Evolutionary conservation across 2,888 invertebrate genomes (phyloP), one percentile per base, ranked within the genome.

Genomic region (Oscheius sp.): DNA sequence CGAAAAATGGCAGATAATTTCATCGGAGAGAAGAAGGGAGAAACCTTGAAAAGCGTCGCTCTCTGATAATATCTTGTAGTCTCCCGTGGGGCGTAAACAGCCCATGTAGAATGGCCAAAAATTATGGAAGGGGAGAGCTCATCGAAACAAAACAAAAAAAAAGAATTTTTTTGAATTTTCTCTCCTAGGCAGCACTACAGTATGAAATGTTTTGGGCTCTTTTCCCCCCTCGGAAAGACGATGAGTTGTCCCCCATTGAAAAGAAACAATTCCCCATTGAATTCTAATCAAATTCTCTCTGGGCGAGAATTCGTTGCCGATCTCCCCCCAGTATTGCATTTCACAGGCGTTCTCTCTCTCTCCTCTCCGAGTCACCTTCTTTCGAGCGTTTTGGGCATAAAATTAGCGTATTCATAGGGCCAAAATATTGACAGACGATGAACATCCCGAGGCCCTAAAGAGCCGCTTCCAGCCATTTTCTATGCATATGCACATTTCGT

Each of bases 401-500:
- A n/a, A 34, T 34, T 10, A 34, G 37, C 6, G 42, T 42, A 42
- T 42, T 15, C n/a, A 42, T 42, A 42, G 42, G n/a, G n/a, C n/a
- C n/a, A n/a, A n/a, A n/a, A n/a, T n/a, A n/a, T n/a, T n/a, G n/a
- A n/a, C n/a, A n/a, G n/a, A n/a, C n/a, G n/a, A n/a, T n/a, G n/a
- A n/a, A n/a, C n/a, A 20, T 42, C 42, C 42, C 42, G 42, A 20
- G 17, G 4, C 17, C n/a, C n/a, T n/a, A 42, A 48, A 25, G 25
- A 25, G 25, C 20, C 20, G 20, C 20, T 48, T 23, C 20, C 61
- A 61, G 42, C 23, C 45, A 61, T 61, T 61, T 61, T 61, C 61
- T 45, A 61, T 61, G 61, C 61, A 61, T 61, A 61, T 61, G 45
- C 61, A 61, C 55, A 55, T 55, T 55, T 55, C 55, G 33, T 61